Conservation (phyloP, 2,797 vertebrate species). For the Acipenser transmontanus region DNA sequence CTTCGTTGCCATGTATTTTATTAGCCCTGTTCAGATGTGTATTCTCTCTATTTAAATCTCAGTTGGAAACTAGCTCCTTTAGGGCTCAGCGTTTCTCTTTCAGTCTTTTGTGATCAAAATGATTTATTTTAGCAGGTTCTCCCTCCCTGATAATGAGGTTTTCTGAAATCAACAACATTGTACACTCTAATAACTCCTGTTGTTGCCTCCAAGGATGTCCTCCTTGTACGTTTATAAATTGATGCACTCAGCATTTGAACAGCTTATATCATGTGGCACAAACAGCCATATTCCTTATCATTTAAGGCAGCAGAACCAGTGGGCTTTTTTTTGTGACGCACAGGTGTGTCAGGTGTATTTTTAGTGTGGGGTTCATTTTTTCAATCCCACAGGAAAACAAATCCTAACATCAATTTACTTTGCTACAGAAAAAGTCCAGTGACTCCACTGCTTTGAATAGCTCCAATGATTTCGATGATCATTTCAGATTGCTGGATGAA, state of each 20-base stretch:
- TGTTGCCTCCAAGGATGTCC: conserved; percentile 8
- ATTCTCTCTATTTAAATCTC: neutral
- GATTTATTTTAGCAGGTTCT: conserved; percentile 12
- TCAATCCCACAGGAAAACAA: too few species aligned
- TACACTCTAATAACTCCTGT: neutral
- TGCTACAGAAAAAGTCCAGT: too few species aligned
- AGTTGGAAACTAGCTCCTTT: neutral
- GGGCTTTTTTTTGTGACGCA: neutral
- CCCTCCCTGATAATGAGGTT: conserved; percentile 4
- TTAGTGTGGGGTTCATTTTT: too few species aligned
- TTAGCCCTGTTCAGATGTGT: neutral
- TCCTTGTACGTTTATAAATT: conserved; percentile 13
- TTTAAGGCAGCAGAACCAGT: neutral
- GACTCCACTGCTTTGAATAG: too few species aligned
- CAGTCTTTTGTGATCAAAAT: neutral
- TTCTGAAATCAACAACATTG: conserved; percentile 4
- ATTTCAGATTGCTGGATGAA: too few species aligned
- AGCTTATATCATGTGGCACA: conserved; percentile 2
- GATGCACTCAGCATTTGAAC: neutral
- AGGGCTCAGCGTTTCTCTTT: neutral
- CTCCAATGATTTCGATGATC: too few species aligned
- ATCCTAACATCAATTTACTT: too few species aligned
- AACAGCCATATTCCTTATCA: neutral
- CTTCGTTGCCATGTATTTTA: neutral
- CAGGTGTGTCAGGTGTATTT: neutral